Conservation (phyloP, 2,113 vertebrate species). For the Ascaphus truei region DNA sequence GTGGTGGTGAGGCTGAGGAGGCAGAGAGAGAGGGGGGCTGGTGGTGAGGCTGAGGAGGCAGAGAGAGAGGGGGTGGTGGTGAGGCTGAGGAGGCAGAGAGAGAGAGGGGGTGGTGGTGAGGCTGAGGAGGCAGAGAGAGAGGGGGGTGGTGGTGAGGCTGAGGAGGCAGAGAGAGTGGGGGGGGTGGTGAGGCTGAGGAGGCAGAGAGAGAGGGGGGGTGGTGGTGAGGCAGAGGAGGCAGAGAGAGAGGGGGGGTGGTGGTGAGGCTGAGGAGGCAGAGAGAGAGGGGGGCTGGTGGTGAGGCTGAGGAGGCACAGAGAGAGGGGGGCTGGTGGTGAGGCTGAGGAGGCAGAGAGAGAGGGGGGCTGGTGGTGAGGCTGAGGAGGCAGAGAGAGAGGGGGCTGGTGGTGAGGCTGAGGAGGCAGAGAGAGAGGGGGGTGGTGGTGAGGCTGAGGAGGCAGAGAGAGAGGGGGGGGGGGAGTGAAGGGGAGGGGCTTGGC, state of each 20-base stretch:
- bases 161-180: neutral
- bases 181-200: constrained; percentile 48
- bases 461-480: constrained; percentile 29
- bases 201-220: too few species aligned
- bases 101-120: too few species aligned
- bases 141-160: neutral
- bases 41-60: neutral
- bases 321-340: too few species aligned
- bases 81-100: constrained; percentile 49
- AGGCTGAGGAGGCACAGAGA: constrained; percentile 35
- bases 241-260: neutral
- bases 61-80: constrained; percentile 29
- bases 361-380: neutral
- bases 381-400: neutral
- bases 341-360: neutral
- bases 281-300: constrained; percentile 41
- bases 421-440: neutral
- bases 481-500: constrained; percentile 49
- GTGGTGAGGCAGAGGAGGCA: neutral
- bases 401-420: neutral
- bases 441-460: neutral
- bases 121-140: neutral
- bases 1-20: neutral
- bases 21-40: neutral
- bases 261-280: neutral